Base-by-base conservation (phyloP, 1,140 invertebrate species). In the Brachionus plicatilis region DNA sequence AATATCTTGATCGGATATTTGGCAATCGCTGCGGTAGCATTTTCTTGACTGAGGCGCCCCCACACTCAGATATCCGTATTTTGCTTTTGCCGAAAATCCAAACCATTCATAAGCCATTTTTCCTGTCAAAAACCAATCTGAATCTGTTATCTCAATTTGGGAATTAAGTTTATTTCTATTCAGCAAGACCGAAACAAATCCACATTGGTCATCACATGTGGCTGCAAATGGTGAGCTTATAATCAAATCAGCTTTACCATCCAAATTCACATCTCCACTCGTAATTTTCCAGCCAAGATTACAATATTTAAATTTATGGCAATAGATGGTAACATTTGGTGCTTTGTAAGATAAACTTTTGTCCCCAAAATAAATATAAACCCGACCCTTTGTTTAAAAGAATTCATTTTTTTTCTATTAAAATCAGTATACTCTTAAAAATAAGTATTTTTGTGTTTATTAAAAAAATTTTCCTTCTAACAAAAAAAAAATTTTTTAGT, bases 141-240 rank as follows among this genome's bases (percentile, higher is more conserved):
- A 12, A 45, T 85, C 53, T 9, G 24, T 20, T 29, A 50, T 47
- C 41, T 53, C 37, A 27, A 41, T 72, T 70, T 70, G 12, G 9
- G 45, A 27, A 68, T 41, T 76, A 84, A 50, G 85, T 83, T 33
- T 33, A 45, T 87, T 85, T 29, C 76, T 78, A 60, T 50, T 68
- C 14, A 85, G 82, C 6, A 88, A 33, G 17, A 72, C 85, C 4
- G 37, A 82, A 5, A 88, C 86, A 70, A 87, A 84, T 0, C 88
- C 88, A 9, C 86, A 75, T 83, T 88, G 88, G 20, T 85, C 72
- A 7, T 86, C 87, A 29, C 72, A 83, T 14, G 50, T 85, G 20
- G 86, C 85, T 17, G 86, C 86, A 86, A 86, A 87, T 14, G 87
- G 87, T n/a, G 87, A 86, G 7, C 86, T 86, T 72, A 88, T 84